A percentile compares a stretch with the other conserved stretches of the same genome.
Evolutionary conservation across 2,888 invertebrate species (phyloP).

Genomic region (Drosophila pseudotalamancana): DNA sequence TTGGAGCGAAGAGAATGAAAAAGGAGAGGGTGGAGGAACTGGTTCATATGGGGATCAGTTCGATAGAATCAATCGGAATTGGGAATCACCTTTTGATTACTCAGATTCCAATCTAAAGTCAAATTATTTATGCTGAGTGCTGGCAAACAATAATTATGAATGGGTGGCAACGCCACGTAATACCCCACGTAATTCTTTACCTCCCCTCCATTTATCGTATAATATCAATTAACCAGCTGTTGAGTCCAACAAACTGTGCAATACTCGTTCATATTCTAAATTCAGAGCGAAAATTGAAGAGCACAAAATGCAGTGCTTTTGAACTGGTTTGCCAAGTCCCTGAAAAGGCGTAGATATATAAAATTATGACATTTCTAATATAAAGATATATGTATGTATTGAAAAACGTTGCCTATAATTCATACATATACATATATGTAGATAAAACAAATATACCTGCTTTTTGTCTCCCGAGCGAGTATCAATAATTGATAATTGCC

Average conservation of each 20-base stretch:
- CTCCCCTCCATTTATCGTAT: not conserved
- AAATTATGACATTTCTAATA: too few relatives aligned
- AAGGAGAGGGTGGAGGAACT: too few relatives aligned
- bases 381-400: not conserved
- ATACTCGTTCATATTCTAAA: not conserved
- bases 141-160: slow-evolving; percentile 13
- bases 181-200: too few relatives aligned
- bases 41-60: not conserved
- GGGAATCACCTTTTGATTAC: slow-evolving; percentile 32
- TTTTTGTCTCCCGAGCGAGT: not conserved
- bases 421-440: too few relatives aligned
- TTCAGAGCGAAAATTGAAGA: too few relatives aligned
- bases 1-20: too few relatives aligned
- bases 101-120: too few relatives aligned
- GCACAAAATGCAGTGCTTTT: not conserved
- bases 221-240: not conserved
- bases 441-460: not conserved
- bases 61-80: slow-evolving; percentile 2
- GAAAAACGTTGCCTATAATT: too few relatives aligned
- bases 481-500: slow-evolving; percentile 8
- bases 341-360: too few relatives aligned
- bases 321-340: too few relatives aligned
- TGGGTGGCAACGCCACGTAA: slow-evolving; percentile 17
- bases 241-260: not conserved
- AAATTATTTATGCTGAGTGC: slow-evolving; percentile 39